These are phyloP conservation scores for Phoenoteleia sp. DNA, from an alignment of 2,888 invertebrate genomes.

Conservation along the genomic window DNA sequence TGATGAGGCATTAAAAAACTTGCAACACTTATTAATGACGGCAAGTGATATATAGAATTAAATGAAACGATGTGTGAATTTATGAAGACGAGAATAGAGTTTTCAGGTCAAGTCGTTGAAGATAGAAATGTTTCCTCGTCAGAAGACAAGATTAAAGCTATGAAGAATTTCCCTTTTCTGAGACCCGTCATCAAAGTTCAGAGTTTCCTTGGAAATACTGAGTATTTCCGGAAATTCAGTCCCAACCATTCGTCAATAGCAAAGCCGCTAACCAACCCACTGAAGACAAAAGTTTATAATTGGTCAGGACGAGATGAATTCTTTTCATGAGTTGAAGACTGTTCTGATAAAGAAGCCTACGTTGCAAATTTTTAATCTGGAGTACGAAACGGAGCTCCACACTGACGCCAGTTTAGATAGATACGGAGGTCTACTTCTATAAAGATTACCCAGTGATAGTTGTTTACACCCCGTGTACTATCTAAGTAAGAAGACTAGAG, in stretches of 20 bases:
- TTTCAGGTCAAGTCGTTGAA: slow-evolving; percentile 41
- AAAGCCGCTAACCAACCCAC: slow-evolving; percentile 43
- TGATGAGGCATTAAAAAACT: neutral
- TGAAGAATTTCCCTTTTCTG: slow-evolving; percentile 24
- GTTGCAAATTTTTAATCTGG: too few relatives aligned
- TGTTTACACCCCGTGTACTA: too few relatives aligned
- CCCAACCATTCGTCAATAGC: slow-evolving; percentile 69
- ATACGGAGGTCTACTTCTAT: too few relatives aligned
- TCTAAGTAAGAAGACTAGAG: too few relatives aligned
- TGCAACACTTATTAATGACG: neutral
- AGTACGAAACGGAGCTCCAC: too few relatives aligned
- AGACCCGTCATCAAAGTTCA: slow-evolving; percentile 75
- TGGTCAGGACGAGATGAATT: too few relatives aligned
- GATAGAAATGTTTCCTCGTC: slow-evolving; percentile 68
- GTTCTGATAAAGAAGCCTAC: too few relatives aligned
- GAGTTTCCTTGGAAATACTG: slow-evolving; percentile 79
- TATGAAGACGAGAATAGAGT: slow-evolving; percentile 13
- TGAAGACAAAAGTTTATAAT: slow-evolving; percentile 12
- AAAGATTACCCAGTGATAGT: too few relatives aligned
- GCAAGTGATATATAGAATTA: neutral
- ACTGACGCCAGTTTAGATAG: too few relatives aligned
- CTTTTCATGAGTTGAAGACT: too few relatives aligned
- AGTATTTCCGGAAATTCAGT: slow-evolving; percentile 82
- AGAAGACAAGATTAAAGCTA: slow-evolving; percentile 75
- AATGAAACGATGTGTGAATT: slow-evolving; percentile 26